Percentiles rank a stretch among this genome's conserved stretches.
Evolutionary conservation across 2,113 vertebrate genomes (phyloP).

Genomic region (Peromyscus californicus): DNA sequence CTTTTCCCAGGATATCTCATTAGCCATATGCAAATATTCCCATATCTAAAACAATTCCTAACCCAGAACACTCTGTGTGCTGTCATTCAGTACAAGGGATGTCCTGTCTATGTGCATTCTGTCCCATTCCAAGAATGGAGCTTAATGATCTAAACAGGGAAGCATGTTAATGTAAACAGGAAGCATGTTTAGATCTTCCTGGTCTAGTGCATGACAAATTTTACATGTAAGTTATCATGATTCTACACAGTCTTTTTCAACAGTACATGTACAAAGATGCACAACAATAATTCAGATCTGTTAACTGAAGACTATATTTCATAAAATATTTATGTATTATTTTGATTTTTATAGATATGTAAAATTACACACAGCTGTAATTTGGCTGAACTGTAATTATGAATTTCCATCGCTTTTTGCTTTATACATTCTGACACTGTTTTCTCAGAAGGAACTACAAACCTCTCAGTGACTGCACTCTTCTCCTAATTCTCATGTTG

Average conservation of each 20-base stretch:
- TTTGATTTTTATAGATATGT: not conserved
- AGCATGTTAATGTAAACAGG: not conserved
- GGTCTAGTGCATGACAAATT: not conserved
- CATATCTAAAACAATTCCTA: not conserved
- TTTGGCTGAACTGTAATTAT: not conserved
- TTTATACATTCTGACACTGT: constrained; percentile 17
- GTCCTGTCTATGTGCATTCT: not conserved
- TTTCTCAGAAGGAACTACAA: not conserved
- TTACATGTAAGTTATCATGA: constrained; percentile 14
- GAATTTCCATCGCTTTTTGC: not conserved
- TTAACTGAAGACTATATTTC: not conserved
- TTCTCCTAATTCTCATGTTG: not conserved
- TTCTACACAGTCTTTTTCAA: not conserved
- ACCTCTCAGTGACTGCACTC: not conserved
- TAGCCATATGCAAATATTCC: not conserved
- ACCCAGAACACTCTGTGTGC: not conserved
- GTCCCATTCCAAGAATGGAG: not conserved
- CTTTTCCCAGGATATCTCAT: not conserved
- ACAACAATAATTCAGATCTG: not conserved
- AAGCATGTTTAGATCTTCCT: not conserved
- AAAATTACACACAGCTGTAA: not conserved
- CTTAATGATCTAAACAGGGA: not conserved
- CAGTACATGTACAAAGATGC: not conserved
- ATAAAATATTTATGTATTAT: not conserved
- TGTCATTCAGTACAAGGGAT: not conserved